These are phyloP conservation scores for Hydropsyche tenuis DNA, from an alignment of 1,140 invertebrate species.

Conservation along the genomic window DNA sequence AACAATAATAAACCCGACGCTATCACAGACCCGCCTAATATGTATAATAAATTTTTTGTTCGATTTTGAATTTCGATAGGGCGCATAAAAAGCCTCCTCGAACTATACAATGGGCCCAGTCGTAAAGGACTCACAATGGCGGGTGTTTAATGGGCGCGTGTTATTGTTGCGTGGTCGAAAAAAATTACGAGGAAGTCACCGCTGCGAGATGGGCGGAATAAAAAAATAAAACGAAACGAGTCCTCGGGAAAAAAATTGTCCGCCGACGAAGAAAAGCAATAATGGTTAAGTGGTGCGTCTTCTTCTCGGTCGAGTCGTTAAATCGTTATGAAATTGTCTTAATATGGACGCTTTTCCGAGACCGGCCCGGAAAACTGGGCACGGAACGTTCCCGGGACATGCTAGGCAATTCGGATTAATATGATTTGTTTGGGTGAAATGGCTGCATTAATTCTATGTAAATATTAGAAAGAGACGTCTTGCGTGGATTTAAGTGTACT, in stretches of 20 bases:
- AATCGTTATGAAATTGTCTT: conserved; percentile 32
- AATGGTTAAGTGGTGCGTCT: conserved; percentile 36
- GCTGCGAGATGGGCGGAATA: background rate
- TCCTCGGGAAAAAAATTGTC: too few species aligned
- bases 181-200: conserved; percentile 3
- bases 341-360: conserved; percentile 20
- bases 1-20: too few species aligned
- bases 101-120: background rate
- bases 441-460: too few species aligned
- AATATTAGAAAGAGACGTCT: too few species aligned
- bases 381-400: too few species aligned
- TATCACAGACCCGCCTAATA: too few species aligned
- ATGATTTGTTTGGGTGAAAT: too few species aligned
- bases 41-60: too few species aligned
- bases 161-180: conserved; percentile 23
- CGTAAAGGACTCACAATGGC: background rate
- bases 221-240: conserved; percentile 19
- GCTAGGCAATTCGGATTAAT: too few species aligned
- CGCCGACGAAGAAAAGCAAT: conserved; percentile 32
- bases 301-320: conserved; percentile 25
- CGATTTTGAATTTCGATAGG: too few species aligned
- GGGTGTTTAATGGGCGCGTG: conserved; percentile 30
- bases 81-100: too few species aligned
- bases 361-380: background rate
- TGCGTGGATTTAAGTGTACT: background rate